phyloP scores from a whole-genome alignment of 1,140 invertebrate genomes.

The Bactericera cockerelli region DNA sequence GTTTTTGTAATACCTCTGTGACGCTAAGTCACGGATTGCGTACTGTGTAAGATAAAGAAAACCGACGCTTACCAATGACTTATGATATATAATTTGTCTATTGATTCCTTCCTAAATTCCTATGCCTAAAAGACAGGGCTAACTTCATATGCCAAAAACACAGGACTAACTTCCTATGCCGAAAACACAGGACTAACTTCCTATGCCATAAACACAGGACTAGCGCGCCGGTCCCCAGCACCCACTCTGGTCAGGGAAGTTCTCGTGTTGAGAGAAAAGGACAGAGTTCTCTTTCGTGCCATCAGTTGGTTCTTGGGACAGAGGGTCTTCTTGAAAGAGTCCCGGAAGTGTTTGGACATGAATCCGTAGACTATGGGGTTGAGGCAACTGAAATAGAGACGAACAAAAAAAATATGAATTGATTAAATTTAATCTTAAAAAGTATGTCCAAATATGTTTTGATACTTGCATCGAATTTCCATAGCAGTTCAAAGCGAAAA shows the following conservation, averaged over 20 bases:
- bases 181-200: neutral
- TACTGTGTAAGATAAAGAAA: no score
- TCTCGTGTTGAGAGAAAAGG: conserved; percentile 25
- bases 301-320: conserved; percentile 25
- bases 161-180: no score
- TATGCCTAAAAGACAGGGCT: no score
- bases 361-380: conserved; percentile 67
- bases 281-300: conserved; percentile 18
- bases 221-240: no score
- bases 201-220: neutral
- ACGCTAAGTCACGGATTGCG: no score
- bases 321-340: conserved; percentile 32
- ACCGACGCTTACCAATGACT: no score
- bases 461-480: no score
- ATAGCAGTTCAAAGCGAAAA: no score
- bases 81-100: no score
- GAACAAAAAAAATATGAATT: neutral
- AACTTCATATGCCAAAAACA: no score
- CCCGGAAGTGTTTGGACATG: conserved; percentile 59
- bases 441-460: neutral
- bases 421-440: neutral
- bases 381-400: conserved; percentile 41
- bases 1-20: no score
- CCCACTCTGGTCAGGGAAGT: conserved; percentile 30
- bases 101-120: no score